Base-by-base conservation (phyloP, 2,797 vertebrate species). In the Sebastes minor region DNA sequence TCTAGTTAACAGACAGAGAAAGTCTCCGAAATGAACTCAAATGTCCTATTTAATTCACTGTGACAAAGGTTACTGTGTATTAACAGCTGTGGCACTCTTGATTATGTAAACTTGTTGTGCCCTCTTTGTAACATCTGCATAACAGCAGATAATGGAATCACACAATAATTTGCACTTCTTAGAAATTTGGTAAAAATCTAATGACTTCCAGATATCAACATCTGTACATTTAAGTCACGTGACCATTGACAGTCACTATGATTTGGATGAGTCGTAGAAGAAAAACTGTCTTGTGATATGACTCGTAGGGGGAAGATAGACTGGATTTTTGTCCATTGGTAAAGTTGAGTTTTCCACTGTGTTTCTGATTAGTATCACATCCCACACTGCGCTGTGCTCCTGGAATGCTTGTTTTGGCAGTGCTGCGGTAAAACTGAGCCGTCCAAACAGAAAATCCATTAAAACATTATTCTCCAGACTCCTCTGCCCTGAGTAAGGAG, bases 361-460 rank as follows among this genome's bases (percentile, higher is more conserved):
- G 89, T 83, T 86, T 89, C 81, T 93, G 93, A 95, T 94, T 93
- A 92, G 75, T 81, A 93, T 94, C 93, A 86, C 88, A 94, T 91
- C 91, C 89, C 89, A 88, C 88, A 87, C 88, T 81, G 92, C 6
- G 88, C 88, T 85, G 80, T 77, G 84, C 89, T 88, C 71, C 85
- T 91, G 91, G 93, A 94, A 94, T 95, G 94, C 94, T 95, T 95
- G 87, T 94, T 93, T 95, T 96, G 95, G 95, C 95, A 92, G 84
- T 9, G 35, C 49, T 71, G 72, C 52, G 23, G 89, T 87, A 81
- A 90, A 90, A 93, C 73, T 78, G 73, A 85, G 88, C 88, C 88
- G 93, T 89, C 92, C 89, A 91, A 87, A 90, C 83, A 91, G 84
- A 93, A 91, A 95, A 91, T 82, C 84, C 78, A 82, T 91, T 87